These are phyloP conservation scores for Lepeophtheirus salmonis DNA, from an alignment of 1,140 invertebrate genomes.

Conservation along the genomic window DNA sequence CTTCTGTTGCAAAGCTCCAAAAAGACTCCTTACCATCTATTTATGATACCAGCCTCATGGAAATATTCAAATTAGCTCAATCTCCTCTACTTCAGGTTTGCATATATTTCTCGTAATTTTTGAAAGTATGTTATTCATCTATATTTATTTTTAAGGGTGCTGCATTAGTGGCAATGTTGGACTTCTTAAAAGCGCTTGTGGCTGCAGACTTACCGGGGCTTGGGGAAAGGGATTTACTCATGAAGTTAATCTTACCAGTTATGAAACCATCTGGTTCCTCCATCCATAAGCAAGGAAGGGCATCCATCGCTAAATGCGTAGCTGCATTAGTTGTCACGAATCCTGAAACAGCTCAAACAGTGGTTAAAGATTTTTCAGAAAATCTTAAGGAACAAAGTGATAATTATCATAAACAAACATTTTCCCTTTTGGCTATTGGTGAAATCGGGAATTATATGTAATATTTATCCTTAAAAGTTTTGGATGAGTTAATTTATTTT, in stretches of 20 bases:
- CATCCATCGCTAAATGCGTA: slow-evolving; percentile 83
- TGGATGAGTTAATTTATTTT: slow-evolving; percentile 10
- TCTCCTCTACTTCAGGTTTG: slow-evolving; percentile 59
- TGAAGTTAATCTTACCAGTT: slow-evolving; percentile 42
- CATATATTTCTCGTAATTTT: neutral
- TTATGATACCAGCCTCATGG: slow-evolving; percentile 35
- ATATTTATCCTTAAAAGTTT: slow-evolving; percentile 27
- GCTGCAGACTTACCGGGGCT: slow-evolving; percentile 40
- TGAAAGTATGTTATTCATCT: neutral
- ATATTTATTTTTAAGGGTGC: slow-evolving; percentile 37
- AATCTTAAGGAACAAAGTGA: slow-evolving; percentile 49
- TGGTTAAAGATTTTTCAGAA: slow-evolving; percentile 63
- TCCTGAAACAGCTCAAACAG: slow-evolving; percentile 40
- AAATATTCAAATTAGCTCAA: slow-evolving; percentile 56
- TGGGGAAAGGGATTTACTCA: slow-evolving; percentile 53
- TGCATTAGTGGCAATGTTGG: slow-evolving; percentile 65
- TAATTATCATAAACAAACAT: slow-evolving; percentile 57
- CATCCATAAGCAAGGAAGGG: slow-evolving; percentile 40
- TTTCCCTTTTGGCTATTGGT: slow-evolving; percentile 77
- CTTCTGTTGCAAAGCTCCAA: slow-evolving; percentile 48
- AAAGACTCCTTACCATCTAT: slow-evolving; percentile 36
- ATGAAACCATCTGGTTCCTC: neutral
- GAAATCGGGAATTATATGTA: slow-evolving; percentile 87
- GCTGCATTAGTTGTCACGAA: slow-evolving; percentile 62
- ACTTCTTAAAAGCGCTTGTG: slow-evolving; percentile 75